These are phyloP conservation scores for Polydrusus cervinus DNA, from an alignment of 2,888 invertebrate genomes.

Conservation along the genomic window DNA sequence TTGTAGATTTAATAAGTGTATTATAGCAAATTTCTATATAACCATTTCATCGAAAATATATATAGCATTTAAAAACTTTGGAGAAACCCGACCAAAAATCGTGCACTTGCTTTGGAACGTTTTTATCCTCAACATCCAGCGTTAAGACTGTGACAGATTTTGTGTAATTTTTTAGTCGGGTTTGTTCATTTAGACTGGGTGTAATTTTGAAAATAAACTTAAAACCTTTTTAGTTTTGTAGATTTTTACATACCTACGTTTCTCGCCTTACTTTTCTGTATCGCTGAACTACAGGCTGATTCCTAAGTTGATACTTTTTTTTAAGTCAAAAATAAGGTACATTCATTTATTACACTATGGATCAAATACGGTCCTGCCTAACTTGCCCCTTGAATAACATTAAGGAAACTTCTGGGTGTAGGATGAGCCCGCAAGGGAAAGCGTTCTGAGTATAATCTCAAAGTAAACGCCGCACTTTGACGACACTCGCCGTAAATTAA, in stretches of 20 bases:
- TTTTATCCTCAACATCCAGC: background rate
- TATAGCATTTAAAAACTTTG: slow-evolving; percentile 28
- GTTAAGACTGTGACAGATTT: background rate
- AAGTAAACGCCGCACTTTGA: too few species aligned
- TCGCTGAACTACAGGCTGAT: background rate
- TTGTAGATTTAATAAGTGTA: slow-evolving; percentile 18
- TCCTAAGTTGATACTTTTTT: too few species aligned
- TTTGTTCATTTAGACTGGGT: slow-evolving; percentile 23
- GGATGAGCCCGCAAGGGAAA: too few species aligned
- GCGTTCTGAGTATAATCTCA: too few species aligned
- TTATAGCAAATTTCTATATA: slow-evolving; percentile 35
- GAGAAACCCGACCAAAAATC: slow-evolving; percentile 2
- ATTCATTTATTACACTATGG: too few species aligned
- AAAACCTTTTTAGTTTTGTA: slow-evolving; percentile 30
- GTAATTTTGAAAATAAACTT: slow-evolving; percentile 27
- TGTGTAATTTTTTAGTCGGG: background rate
- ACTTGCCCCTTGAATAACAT: too few species aligned
- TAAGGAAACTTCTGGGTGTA: too few species aligned
- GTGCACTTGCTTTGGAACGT: background rate
- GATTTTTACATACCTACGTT: slow-evolving; percentile 50
- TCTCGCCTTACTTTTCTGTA: slow-evolving; percentile 17
- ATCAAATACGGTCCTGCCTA: too few species aligned
- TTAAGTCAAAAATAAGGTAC: too few species aligned
- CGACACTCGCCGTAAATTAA: too few species aligned
- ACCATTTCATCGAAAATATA: slow-evolving; percentile 49